Evolutionary conservation across 2,888 invertebrate genomes (phyloP).

Genomic region (Ernsta delagoae): DNA sequence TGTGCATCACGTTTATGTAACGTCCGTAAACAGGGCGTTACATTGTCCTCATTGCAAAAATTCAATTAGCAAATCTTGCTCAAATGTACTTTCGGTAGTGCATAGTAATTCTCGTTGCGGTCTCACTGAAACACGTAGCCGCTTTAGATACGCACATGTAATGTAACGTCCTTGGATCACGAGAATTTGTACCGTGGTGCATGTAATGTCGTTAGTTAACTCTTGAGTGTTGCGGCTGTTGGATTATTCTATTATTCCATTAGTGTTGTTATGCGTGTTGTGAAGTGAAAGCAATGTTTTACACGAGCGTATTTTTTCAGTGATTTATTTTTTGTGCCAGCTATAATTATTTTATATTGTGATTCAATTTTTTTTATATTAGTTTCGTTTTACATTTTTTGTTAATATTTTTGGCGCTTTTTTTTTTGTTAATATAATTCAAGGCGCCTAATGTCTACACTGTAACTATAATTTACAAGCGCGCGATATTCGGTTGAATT

Average conservation of each 20-base stretch:
- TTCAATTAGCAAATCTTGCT: constrained; percentile 63
- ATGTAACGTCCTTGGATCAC: constrained; percentile 74
- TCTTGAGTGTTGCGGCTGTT: constrained; percentile 52
- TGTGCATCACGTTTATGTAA: constrained; percentile 19
- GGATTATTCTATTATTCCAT: constrained; percentile 29
- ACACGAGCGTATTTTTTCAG: background rate
- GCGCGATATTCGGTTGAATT: constrained; percentile 1
- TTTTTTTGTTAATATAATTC: too few species aligned
- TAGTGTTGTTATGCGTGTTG: constrained; percentile 16
- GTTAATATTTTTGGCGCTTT: background rate
- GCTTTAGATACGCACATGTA: constrained; percentile 70
- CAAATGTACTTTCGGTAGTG: constrained; percentile 67
- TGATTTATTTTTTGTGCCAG: background rate
- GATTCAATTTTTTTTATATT: background rate
- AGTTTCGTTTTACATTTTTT: background rate
- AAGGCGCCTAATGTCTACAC: too few species aligned
- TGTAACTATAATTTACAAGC: too few species aligned
- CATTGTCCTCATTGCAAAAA: constrained; percentile 56
- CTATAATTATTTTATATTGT: too few species aligned
- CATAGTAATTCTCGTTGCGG: constrained; percentile 55
- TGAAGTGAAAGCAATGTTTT: constrained; percentile 17
- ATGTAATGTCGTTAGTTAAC: constrained; percentile 61
- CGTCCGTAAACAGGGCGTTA: constrained; percentile 51
- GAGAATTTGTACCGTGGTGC: constrained; percentile 56
- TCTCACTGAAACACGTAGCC: constrained; percentile 59